Evolutionary conservation across 2,113 vertebrate species (phyloP).

Genomic region (Vireo altiloquus): DNA sequence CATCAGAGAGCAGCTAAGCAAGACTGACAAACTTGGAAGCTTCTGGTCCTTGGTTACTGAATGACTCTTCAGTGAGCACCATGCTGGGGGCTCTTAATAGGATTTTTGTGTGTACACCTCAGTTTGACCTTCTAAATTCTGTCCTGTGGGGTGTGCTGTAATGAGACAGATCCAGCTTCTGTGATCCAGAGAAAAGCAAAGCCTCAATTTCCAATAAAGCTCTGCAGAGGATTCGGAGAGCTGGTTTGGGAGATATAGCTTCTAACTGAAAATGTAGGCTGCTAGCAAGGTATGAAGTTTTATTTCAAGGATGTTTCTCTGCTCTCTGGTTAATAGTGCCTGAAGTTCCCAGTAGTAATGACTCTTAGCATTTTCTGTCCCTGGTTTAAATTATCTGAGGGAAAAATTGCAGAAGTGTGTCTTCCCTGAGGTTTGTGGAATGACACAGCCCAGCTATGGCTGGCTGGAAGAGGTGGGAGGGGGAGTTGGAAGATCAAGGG

Average conservation of each 20-base stretch:
- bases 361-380: neutral
- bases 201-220: neutral
- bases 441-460: neutral
- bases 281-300: neutral
- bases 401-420: neutral
- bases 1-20: neutral
- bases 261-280: neutral
- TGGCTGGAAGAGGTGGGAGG: neutral
- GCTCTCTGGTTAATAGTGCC: neutral
- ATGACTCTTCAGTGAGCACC: neutral
- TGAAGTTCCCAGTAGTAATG: neutral
- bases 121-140: neutral
- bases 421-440: neutral
- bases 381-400: neutral
- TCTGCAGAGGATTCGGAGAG: neutral
- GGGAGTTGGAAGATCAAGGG: neutral
- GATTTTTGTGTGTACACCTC: slow-evolving; percentile 20
- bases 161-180: neutral
- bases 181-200: neutral
- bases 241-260: neutral
- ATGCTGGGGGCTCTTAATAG: slow-evolving; percentile 45
- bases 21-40: neutral
- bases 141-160: neutral
- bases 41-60: neutral
- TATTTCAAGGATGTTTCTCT: neutral